Percentiles rank a stretch among this genome's conserved stretches.
These are phyloP conservation scores for Herminia tarsipennalis DNA, from an alignment of 2,888 invertebrate genomes.

Conservation along the genomic window DNA sequence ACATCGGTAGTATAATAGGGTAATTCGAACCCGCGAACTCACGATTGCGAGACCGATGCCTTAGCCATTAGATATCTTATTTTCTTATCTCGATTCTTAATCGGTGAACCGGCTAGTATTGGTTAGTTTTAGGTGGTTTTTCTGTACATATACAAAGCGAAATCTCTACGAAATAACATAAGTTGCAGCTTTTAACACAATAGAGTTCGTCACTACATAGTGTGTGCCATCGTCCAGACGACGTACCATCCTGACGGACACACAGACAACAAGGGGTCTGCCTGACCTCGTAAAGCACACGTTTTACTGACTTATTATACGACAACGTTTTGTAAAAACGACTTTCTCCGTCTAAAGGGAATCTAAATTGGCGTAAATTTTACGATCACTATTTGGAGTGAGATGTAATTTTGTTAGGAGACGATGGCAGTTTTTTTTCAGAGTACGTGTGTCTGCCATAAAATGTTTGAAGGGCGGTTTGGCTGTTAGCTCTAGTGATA, in stretches of 20 bases:
- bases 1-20: too few relatives aligned
- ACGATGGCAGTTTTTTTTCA: slow-evolving; percentile 39
- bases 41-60: too few relatives aligned
- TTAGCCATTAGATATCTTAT: too few relatives aligned
- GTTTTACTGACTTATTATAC: slow-evolving; percentile 76
- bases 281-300: slow-evolving; percentile 69
- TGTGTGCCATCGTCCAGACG: slow-evolving; percentile 11
- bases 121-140: too few relatives aligned
- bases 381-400: slow-evolving; percentile 62
- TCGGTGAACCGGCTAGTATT: too few relatives aligned
- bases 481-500: slow-evolving; percentile 29
- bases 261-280: slow-evolving; percentile 42
- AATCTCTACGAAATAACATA: neutral
- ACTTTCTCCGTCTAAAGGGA: slow-evolving; percentile 60
- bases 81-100: too few relatives aligned
- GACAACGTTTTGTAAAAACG: slow-evolving; percentile 60
- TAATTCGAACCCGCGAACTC: too few relatives aligned
- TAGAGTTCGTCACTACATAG: too few relatives aligned
- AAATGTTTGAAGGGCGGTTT: slow-evolving; percentile 36
- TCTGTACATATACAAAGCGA: too few relatives aligned
- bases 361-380: slow-evolving; percentile 77
- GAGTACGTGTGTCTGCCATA: slow-evolving; percentile 33
- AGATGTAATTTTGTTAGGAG: slow-evolving; percentile 54
- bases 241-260: slow-evolving; percentile 37
- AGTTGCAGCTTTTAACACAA: too few relatives aligned